Base-by-base conservation (phyloP, 2,888 invertebrate species). In the Gastracanthus pulcherrimus region DNA sequence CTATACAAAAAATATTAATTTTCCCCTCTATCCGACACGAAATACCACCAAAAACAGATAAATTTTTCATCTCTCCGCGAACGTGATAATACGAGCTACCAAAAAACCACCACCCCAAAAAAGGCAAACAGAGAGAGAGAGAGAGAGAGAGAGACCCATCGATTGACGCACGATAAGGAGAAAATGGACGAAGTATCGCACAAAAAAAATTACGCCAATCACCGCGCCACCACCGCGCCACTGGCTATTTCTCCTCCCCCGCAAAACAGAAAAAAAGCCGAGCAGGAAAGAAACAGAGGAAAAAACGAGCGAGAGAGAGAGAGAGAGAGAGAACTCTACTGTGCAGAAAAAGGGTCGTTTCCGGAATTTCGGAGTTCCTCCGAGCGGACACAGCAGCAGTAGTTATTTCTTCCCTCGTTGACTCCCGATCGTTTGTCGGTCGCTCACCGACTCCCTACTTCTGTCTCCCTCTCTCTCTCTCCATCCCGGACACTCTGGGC, bases 401-500 rank as follows among this genome's bases (percentile, higher is more conserved):
- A 83, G 80, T 81, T 84, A 82, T 77, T 85, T 84, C 83, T 81
- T 83, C 84, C 83, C 82, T 81, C 84, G 85, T 84, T 86, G 84
- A 85, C 82, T 85, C 83, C 83, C 81, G 81, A 84, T 85, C 83
- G 84, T 85, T 84, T 85, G 83, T 84, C 83, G 83, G 75, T 81
- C 82, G 36, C 79, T 76, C 70, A 60, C 76, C 60, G 67, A 34
- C 34, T 41, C 62, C 48, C 16, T 72, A 55, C 66, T 62, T 72
- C 58, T 70, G 51, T 74, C 67, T 74, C 64, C 71, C 64, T 48
- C 76, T n/a, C n/a, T n/a, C n/a, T n/a, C n/a, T n/a, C n/a, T n/a
- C 29, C 55, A 29, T 58, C 48, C 62, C 13, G 45, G 41, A 23
- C 69, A 48, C 64, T 69, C 29, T 34, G 48, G 64, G 45, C 64